phyloP scores from a whole-genome alignment of 1,140 invertebrate genomes.

The Odontomachus brunneus region DNA sequence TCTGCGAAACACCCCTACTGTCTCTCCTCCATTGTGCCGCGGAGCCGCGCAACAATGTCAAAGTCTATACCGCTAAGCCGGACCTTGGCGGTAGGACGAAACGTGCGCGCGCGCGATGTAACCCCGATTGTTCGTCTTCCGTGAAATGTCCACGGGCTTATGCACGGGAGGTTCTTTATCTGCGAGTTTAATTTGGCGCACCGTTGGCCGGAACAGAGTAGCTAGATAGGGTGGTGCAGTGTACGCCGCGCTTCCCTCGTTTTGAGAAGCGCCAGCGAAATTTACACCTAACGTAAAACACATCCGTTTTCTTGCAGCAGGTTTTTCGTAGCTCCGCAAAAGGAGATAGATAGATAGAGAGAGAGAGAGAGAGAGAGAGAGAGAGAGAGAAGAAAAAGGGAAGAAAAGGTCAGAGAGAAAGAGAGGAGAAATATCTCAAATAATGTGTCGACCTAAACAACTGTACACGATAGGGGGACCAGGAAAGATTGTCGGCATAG shows the following conservation, averaged over 20 bases:
- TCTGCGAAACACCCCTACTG: conserved; percentile 59
- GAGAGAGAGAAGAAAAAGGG: no score
- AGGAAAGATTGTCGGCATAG: no score
- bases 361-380: no score
- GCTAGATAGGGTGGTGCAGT: neutral
- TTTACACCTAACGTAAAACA: neutral
- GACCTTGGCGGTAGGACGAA: conserved; percentile 35
- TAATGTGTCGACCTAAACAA: no score
- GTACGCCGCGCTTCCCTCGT: neutral
- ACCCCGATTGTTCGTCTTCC: conserved; percentile 63
- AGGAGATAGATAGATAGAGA: no score
- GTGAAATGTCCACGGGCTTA: conserved; percentile 6
- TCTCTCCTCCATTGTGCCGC: conserved; percentile 63
- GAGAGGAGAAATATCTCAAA: neutral
- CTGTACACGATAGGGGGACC: no score
- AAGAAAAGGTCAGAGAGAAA: no score
- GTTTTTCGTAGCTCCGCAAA: neutral
- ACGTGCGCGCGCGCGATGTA: conserved; percentile 45
- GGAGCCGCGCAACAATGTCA: conserved; percentile 60
- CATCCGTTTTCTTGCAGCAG: neutral
- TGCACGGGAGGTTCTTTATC: neutral
- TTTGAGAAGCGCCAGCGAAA: neutral
- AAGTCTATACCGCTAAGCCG: conserved; percentile 64
- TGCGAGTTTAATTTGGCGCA: conserved; percentile 22
- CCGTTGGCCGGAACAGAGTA: neutral